Base-by-base conservation (phyloP, 2,113 vertebrate genomes). In the Nematolebias whitei region DNA sequence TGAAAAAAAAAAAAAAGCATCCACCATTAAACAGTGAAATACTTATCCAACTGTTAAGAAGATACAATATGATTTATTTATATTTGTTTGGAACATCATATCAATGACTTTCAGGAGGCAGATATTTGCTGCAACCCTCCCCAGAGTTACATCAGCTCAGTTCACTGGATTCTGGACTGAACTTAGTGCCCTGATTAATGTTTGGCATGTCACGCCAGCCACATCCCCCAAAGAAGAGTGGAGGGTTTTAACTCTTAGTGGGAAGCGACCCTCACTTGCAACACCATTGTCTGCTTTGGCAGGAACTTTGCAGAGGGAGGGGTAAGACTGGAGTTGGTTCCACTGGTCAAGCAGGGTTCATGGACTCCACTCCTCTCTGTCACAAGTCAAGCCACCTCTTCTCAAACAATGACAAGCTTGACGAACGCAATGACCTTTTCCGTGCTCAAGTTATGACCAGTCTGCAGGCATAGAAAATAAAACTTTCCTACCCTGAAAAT, bases 1-100 rank as follows among this genome's bases (percentile, higher is more conserved):
- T 97, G 76, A 63, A 85, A 61, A 49, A 59, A 56, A 63, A 85
- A 61, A 49, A 59, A 56, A 76, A 60, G 24, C 20, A 60, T 35
- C 66, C 8, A 29, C 12, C 1, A 29, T 29, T 29, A 29, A 29
- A 29, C 32, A 10, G 32, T 6, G 4, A 35, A 12, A 48, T 24
- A 52, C 12, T 9, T 3, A 29, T 38, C 3, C 19, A 4, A 26
- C 7, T 29, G 51, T 22, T 35, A 63, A 23, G 19, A n/a, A 5
- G 3, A 47, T 14, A 1, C 1, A 73, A 4, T 24, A 54, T 9
- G 16, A 18, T 43, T 20, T 26, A 12, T 45, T 52, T 2, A 16
- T 35, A 18, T n/a, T 35, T 20, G 10, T 35, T 22, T 11, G 1
- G 1, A 1, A 4, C n/a, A 22, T 26, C 22, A 38, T 50, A 15